Evolutionary conservation across 1,140 invertebrate species (phyloP).

Genomic region (Listronotus oregonensis): DNA sequence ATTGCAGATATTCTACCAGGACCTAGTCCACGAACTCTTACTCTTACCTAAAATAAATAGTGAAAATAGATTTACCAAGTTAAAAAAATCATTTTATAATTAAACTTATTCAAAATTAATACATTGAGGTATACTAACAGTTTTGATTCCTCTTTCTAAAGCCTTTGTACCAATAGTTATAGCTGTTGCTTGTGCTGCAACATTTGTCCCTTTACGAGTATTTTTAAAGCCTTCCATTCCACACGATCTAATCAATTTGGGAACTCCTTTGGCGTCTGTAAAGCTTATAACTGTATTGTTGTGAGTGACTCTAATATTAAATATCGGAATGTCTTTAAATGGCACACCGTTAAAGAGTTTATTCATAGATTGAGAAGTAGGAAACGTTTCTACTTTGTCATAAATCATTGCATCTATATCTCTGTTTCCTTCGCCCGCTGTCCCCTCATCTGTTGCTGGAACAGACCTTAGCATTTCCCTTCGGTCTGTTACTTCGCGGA

Average conservation of each 20-base stretch:
- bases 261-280: conserved; percentile 68
- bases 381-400: conserved; percentile 67
- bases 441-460: conserved; percentile 68
- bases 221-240: conserved; percentile 95
- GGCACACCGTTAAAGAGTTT: conserved; percentile 76
- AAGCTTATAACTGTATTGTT: conserved; percentile 89
- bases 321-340: conserved; percentile 80
- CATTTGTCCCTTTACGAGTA: conserved; percentile 91
- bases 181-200: conserved; percentile 93
- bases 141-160: conserved; percentile 72
- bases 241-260: conserved; percentile 70
- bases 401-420: conserved; percentile 63
- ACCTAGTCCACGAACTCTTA: conserved; percentile 79
- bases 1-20: conserved; percentile 86
- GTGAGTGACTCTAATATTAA: conserved; percentile 76
- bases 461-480: conserved; percentile 62
- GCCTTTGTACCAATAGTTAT: conserved; percentile 73
- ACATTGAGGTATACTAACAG: conserved; percentile 55
- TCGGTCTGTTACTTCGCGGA: conserved; percentile 62
- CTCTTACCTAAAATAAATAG: conserved; percentile 39
- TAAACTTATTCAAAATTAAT: too few species aligned
- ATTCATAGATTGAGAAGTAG: conserved; percentile 71
- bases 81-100: too few species aligned
- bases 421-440: conserved; percentile 66
- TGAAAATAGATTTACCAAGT: not conserved